Base-by-base conservation (phyloP, 1,140 invertebrate species). In the Cydia fagiglandana region DNA sequence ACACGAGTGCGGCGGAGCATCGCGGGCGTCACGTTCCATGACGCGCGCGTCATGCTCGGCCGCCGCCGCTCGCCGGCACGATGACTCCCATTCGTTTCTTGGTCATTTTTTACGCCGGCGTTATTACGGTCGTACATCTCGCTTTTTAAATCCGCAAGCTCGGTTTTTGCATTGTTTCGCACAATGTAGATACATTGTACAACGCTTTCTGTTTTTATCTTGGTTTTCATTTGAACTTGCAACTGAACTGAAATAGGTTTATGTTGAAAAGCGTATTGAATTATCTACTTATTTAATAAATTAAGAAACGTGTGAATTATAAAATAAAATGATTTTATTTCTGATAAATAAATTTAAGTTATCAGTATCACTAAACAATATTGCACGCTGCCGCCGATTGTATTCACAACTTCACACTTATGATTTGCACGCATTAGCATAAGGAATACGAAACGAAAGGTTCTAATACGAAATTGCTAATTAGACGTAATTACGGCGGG, bases 41-140 rank as follows among this genome's bases (percentile, higher is more conserved):
- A 86, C 85, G 56, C 56, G 4, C 6, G 15, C 56, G 83, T 73
- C 79, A 73, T 82, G 81, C 75, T 83, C 80, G 78, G 77, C 80
- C 81, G 77, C 80, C 75, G 83, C 87, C 88, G 87, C 87, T 84
- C 82, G 82, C 77, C 80, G 83, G 75, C 80, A 79, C 77, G 77
- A 80, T 83, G 81, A 82, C 80, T 83, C 77, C 81, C 79, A 80
- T 83, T 79, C 76, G 79, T 77, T 78, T 78, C 78, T 85, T 70
- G 66, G 66, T 70, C 66, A 83, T 83, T 82, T 82, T 81, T 82
- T 76, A 81, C 76, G 34, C 76, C 74, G 41, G 30, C 61, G 77
- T 77, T 80, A 82, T 82, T 81, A 77, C 81, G 73, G 79, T 76
- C 78, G 76, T 74, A 81, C 80, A 82, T 70, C 84, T 83, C 83